These are phyloP conservation scores for Molossus alvarezi DNA, from an alignment of 2,797 vertebrate genomes.

Conservation along the genomic window DNA sequence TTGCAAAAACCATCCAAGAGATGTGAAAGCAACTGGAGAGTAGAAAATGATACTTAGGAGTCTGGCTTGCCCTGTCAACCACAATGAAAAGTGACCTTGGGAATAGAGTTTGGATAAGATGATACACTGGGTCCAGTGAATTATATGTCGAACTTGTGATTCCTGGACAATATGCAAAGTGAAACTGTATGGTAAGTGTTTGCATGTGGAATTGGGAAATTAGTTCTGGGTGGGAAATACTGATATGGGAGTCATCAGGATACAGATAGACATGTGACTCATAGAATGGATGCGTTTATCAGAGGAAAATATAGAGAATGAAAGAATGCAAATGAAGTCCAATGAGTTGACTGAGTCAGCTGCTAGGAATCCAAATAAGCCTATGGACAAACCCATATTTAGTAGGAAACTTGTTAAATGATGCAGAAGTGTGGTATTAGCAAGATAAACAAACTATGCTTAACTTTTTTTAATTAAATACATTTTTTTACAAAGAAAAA, in stretches of 20 bases:
- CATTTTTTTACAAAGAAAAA: neutral
- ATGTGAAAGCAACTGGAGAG: neutral
- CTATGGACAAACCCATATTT: neutral
- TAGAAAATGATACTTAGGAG: neutral
- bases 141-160: neutral
- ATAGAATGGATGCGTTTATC: neutral
- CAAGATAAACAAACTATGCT: neutral
- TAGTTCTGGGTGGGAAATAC: neutral
- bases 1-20: neutral
- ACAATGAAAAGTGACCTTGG: neutral
- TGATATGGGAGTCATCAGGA: neutral
- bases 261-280: neutral
- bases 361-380: neutral
- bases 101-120: neutral
- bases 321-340: neutral
- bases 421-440: neutral
- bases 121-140: neutral
- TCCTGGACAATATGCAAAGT: neutral
- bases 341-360: neutral
- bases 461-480: neutral
- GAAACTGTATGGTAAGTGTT: neutral
- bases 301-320: neutral
- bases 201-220: neutral
- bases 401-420: neutral
- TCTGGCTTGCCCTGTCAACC: neutral